Evolutionary conservation across 2,888 invertebrate genomes (phyloP).

Genomic region (Apantesis nais): DNA sequence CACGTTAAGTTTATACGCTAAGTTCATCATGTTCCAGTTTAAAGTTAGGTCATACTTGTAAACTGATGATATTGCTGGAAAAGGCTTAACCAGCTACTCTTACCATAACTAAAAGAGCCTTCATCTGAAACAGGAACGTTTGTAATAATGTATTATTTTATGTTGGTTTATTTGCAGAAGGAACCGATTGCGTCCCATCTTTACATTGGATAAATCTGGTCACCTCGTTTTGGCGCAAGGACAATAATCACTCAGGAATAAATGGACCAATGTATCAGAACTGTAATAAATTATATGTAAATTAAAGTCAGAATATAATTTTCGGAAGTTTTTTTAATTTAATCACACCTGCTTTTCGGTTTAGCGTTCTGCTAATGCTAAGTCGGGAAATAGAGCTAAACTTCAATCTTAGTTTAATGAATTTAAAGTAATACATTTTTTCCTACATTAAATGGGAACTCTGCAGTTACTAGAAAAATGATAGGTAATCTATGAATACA

Average conservation of each 20-base stretch:
- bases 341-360: neutral
- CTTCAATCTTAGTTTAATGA: too few relatives aligned
- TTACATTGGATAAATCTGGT: conserved; percentile 75
- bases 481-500: too few relatives aligned
- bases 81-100: too few relatives aligned
- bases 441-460: too few relatives aligned
- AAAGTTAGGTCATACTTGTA: too few relatives aligned
- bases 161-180: conserved; percentile 53
- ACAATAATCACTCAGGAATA: conserved; percentile 38
- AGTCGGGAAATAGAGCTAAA: too few relatives aligned
- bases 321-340: neutral
- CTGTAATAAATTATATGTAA: conserved; percentile 2
- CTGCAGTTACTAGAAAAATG: too few relatives aligned
- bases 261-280: neutral
- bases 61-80: neutral
- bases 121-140: neutral
- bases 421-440: too few relatives aligned
- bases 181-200: conserved; percentile 74
- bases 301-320: conserved; percentile 10
- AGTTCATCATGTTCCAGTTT: neutral
- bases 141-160: neutral
- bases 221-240: conserved; percentile 73
- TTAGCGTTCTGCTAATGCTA: too few relatives aligned
- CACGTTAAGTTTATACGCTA: neutral
- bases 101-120: neutral